Evolutionary conservation across 2,797 vertebrate genomes (phyloP).

Genomic region (Anableps anableps): DNA sequence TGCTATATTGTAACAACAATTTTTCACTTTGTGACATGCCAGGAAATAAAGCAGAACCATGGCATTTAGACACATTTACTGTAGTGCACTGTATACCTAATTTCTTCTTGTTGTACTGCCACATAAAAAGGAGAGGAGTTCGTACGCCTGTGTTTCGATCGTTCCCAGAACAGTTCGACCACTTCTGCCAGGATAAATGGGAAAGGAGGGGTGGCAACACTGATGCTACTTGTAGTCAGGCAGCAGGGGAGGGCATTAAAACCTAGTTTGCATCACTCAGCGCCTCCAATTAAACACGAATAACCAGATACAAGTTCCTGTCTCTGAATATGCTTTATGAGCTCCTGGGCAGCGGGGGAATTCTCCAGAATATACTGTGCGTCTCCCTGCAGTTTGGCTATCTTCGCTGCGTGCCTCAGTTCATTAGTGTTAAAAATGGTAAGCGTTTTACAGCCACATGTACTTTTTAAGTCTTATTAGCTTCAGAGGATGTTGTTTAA

Average conservation of each 20-base stretch:
- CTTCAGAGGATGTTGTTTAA: conserved; percentile 83
- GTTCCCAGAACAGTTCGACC: conserved; percentile 62
- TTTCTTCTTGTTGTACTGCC: conserved; percentile 45
- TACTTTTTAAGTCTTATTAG: conserved; percentile 85
- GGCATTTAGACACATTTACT: conserved; percentile 50
- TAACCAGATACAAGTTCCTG: conserved; percentile 81
- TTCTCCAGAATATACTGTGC: conserved; percentile 76
- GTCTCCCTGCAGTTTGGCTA: conserved; percentile 72
- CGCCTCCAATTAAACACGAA: conserved; percentile 84
- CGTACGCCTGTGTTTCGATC: conserved; percentile 28
- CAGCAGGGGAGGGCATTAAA: conserved; percentile 82
- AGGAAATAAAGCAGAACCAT: conserved; percentile 37
- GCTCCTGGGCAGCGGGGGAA: conserved; percentile 78
- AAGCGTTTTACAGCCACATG: conserved; percentile 83
- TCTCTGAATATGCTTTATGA: conserved; percentile 81
- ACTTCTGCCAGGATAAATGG: conserved; percentile 71
- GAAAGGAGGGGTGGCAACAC: conserved; percentile 64
- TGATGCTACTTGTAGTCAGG: conserved; percentile 74
- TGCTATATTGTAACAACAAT: conserved; percentile 16
- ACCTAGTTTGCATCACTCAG: conserved; percentile 83
- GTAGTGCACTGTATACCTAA: conserved; percentile 18
- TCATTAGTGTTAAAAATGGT: conserved; percentile 85
- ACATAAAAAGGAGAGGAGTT: conserved; percentile 43
- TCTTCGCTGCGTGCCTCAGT: conserved; percentile 76
- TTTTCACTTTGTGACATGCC: conserved; percentile 11